Conservation (phyloP, 2,113 vertebrate genomes). For the Channa maculata region DNA sequence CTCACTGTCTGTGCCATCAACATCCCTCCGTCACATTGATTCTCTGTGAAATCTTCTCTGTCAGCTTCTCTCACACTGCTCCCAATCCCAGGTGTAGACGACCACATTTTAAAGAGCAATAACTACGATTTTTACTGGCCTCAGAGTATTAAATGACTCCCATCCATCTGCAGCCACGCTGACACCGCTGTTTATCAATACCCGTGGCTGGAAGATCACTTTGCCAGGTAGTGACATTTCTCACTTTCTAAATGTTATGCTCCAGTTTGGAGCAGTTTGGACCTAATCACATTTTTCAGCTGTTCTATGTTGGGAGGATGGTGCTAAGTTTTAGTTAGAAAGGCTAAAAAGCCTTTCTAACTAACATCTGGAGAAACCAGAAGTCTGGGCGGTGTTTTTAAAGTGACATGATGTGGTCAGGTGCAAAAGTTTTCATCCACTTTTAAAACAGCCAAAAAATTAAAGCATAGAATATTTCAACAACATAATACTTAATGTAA, state of each 20-base stretch:
- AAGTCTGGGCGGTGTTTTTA: neutral
- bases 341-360: neutral
- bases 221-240: constrained; percentile 51
- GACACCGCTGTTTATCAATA: constrained; percentile 66
- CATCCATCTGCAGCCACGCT: constrained; percentile 44
- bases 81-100: constrained; percentile 21
- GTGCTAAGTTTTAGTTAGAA: neutral
- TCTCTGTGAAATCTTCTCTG: constrained; percentile 10
- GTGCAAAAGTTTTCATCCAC: no score
- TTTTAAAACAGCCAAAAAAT: no score
- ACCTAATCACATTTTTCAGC: constrained; percentile 56
- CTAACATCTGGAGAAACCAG: constrained; percentile 5
- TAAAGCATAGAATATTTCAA: no score
- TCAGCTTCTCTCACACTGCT: constrained; percentile 5
- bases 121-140: constrained; percentile 41
- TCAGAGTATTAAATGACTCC: constrained; percentile 43
- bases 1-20: constrained; percentile 39
- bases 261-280: constrained; percentile 29
- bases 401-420: no score
- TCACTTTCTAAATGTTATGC: constrained; percentile 48
- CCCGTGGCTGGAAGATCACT: constrained; percentile 53
- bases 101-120: constrained; percentile 57
- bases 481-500: no score
- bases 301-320: neutral
- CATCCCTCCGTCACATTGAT: constrained; percentile 24